Percentiles rank a stretch among this genome's conserved stretches.
Conservation (phyloP, 2,797 vertebrate species). For the Petrocephalus schoutedeni region DNA sequence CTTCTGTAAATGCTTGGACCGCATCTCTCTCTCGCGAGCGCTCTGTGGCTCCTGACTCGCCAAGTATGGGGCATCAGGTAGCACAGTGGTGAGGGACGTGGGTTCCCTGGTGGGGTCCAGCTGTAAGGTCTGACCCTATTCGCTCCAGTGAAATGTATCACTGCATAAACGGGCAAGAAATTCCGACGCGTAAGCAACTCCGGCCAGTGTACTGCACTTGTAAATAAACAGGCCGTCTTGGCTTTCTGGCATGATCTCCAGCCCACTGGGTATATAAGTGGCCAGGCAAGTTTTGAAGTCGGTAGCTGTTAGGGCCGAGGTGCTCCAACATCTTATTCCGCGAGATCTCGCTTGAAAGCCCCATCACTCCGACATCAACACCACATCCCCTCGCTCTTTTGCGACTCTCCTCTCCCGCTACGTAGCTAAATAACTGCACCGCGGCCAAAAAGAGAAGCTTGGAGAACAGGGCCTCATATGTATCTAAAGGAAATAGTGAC, state of each 20-base stretch:
- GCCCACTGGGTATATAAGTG: background rate
- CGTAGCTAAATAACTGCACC: background rate
- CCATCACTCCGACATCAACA: background rate
- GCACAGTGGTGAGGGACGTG: background rate
- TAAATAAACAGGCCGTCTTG: background rate
- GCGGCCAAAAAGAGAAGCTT: background rate
- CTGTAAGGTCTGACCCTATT: background rate
- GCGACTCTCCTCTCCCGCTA: background rate
- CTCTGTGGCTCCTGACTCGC: background rate
- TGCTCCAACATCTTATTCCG: background rate
- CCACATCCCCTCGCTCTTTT: background rate
- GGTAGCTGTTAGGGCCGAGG: background rate
- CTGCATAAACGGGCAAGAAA: background rate
- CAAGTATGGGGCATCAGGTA: background rate
- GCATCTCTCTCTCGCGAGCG: background rate
- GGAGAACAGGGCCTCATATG: background rate
- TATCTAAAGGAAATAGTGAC: background rate
- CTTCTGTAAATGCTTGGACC: slow-evolving; percentile 27
- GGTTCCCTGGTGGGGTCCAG: background rate
- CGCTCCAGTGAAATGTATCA: background rate
- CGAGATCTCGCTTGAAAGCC: background rate
- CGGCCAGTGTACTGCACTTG: background rate
- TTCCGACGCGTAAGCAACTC: background rate
- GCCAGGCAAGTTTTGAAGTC: background rate
- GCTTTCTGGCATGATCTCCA: background rate